Evolutionary conservation across 2,888 invertebrate genomes (phyloP).

Genomic region (Catocala sponsa): DNA sequence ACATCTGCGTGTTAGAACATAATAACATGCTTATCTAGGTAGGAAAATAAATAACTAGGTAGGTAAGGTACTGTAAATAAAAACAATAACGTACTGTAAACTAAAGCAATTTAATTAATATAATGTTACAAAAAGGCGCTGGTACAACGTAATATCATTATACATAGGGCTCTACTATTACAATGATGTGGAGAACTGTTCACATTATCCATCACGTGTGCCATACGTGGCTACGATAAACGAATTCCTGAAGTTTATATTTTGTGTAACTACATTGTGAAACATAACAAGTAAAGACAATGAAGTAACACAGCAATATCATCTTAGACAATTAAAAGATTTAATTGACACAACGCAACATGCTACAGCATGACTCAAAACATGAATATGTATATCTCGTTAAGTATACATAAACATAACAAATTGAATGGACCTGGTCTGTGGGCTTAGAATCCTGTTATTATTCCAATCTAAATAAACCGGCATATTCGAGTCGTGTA

Average conservation of each 20-base stretch:
- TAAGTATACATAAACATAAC: slow-evolving; percentile 37
- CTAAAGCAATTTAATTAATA: too few relatives aligned
- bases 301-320: slow-evolving; percentile 22
- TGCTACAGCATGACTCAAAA: slow-evolving; percentile 38
- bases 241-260: too few relatives aligned
- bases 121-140: too few relatives aligned
- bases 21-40: background rate
- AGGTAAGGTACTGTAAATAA: background rate
- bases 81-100: background rate
- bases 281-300: slow-evolving; percentile 1
- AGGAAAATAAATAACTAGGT: too few relatives aligned
- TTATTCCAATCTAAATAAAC: slow-evolving; percentile 76
- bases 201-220: too few relatives aligned
- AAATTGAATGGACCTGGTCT: slow-evolving; percentile 50
- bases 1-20: slow-evolving; percentile 16
- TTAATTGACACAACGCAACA: slow-evolving; percentile 37
- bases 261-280: background rate
- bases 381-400: slow-evolving; percentile 37
- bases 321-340: slow-evolving; percentile 26
- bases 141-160: too few relatives aligned
- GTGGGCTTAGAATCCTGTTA: slow-evolving; percentile 67
- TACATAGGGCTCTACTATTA: too few relatives aligned
- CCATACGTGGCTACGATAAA: too few relatives aligned
- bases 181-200: too few relatives aligned
- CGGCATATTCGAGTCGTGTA: slow-evolving; percentile 65